phyloP scores from a whole-genome alignment of 2,888 invertebrate genomes.

The Ariolimax columbianus region DNA sequence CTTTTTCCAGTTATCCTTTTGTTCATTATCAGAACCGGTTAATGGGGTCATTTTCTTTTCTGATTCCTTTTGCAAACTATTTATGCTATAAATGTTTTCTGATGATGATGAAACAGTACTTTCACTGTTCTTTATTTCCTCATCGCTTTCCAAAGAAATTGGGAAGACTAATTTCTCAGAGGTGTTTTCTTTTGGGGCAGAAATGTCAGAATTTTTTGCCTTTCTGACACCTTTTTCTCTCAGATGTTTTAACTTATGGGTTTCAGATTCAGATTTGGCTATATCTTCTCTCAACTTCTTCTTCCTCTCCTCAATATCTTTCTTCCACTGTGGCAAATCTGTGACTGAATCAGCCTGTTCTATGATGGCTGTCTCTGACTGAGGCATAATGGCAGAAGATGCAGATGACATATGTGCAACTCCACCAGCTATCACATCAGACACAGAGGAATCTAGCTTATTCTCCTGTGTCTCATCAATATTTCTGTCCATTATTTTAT shows the following conservation, averaged over 20 bases:
- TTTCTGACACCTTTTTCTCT: not conserved
- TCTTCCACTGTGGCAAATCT: conserved; percentile 50
- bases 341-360: not conserved
- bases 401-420: not conserved
- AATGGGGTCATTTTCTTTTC: conserved; percentile 63
- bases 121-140: not conserved
- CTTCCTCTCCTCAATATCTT: conserved; percentile 47
- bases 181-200: not conserved
- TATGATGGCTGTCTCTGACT: not conserved
- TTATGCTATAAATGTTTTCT: not conserved
- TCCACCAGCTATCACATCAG: not conserved
- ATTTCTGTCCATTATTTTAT: not conserved
- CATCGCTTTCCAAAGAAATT: not conserved
- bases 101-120: not conserved
- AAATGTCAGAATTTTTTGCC: not conserved
- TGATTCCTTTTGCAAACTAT: conserved; percentile 72
- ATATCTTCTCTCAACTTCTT: conserved; percentile 48
- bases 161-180: not conserved
- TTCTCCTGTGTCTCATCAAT: not conserved
- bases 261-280: conserved; percentile 28
- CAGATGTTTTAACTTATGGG: not conserved
- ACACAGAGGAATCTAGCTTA: not conserved
- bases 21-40: conserved; percentile 18
- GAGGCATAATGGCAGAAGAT: not conserved
- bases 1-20: not conserved